Evolutionary conservation across 2,888 invertebrate species (phyloP), one percentile per base, ranked within the genome.

Genomic region (Agrotis segetum): DNA sequence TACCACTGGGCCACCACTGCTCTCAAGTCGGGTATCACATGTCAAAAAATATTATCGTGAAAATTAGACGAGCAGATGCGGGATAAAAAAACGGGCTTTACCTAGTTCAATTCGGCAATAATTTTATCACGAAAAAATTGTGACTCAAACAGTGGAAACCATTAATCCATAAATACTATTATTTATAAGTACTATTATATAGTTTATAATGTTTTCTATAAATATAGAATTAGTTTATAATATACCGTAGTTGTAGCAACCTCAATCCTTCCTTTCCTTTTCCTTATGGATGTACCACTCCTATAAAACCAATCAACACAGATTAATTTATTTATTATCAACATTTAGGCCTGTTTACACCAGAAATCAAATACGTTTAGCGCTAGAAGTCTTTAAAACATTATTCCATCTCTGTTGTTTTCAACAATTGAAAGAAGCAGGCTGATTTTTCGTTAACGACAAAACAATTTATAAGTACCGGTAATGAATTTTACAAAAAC

Each of bases 231-330:
- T 74, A 74, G 46, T 61, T 24, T 40, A 19, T 19, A 47, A 46
- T 46, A 40, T 46, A 19, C 7, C 1, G 66, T 76, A 77, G 76
- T 47, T 52, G 55, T 64, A 64, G 72, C 14, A 11, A 64, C 60
- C 60, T n/a, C 40, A 17, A 21, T 63, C 1, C 14, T 19, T 59
- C 50, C 52, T 58, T 7, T 50, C 52, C 65, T 24, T n/a, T 49
- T 58, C 53, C 55, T 13, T 49, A 59, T 14, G 53, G 66, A 66
- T 71, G 46, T n/a, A 24, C 16, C 78, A 77, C 63, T 77, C 50
- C 40, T 52, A 29, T 19, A 9, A 16, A 53, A 49, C 55, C 55
- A 34, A 52, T 9, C 4, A 53, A 61, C 77, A 77, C 67, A 11
- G 3, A 63, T 63, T 13, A 44, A 21, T 19, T 49, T 40, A 47